These are phyloP conservation scores for Luffia ferchaultella DNA, from an alignment of 2,888 invertebrate species.

Conservation along the genomic window DNA sequence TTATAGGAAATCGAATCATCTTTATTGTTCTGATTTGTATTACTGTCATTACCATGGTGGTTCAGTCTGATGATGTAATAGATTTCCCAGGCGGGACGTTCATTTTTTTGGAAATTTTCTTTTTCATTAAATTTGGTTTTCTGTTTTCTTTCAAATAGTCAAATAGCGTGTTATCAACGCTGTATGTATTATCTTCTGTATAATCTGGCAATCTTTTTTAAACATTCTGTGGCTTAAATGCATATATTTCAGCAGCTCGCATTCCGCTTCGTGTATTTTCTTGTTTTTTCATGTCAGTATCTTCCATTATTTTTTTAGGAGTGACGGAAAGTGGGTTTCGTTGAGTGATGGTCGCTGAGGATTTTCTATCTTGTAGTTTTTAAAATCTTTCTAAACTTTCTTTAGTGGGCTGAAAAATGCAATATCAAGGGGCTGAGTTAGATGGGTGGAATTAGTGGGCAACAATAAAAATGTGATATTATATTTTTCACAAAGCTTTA, in stretches of 20 bases:
- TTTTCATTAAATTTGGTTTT: not conserved
- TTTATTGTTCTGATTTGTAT: not conserved
- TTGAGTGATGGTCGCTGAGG: slow-evolving; percentile 9
- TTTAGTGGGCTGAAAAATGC: no score
- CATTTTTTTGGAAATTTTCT: not conserved
- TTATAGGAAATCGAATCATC: no score
- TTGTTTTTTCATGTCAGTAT: slow-evolving; percentile 10
- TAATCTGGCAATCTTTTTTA: not conserved
- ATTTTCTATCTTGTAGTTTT: slow-evolving; percentile 9
- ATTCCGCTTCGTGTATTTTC: slow-evolving; percentile 8
- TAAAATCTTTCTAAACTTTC: slow-evolving; percentile 12
- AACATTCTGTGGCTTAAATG: slow-evolving; percentile 13
- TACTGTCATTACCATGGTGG: not conserved
- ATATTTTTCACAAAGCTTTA: slow-evolving; percentile 8
- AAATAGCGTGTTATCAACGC: not conserved
- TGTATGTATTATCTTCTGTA: not conserved
- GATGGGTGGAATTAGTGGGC: no score
- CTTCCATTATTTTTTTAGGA: slow-evolving; percentile 9
- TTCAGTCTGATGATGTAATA: not conserved
- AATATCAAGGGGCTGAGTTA: no score
- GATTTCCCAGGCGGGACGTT: slow-evolving; percentile 1
- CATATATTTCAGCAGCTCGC: slow-evolving; percentile 11
- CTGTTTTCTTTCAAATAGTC: slow-evolving; percentile 1
- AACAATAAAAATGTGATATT: slow-evolving; percentile 10
- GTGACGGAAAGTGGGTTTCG: slow-evolving; percentile 6